Evolutionary conservation across 2,797 vertebrate genomes (phyloP).

Genomic region (Acanthurus lineatus): DNA sequence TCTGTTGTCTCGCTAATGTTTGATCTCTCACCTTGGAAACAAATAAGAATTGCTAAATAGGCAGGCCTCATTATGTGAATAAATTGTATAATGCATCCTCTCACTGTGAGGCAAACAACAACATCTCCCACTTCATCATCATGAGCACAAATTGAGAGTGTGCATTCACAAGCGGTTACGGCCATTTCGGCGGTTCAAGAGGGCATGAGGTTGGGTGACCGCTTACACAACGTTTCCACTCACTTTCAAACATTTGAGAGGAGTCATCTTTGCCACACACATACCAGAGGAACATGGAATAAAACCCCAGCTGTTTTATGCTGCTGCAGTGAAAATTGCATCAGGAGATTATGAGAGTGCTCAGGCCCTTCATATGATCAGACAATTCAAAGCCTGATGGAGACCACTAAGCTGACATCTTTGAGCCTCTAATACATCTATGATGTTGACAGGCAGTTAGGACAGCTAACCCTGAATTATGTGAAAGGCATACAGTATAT

Average conservation of each 20-base stretch:
- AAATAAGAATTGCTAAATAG: slow-evolving; percentile 64
- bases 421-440: slow-evolving; percentile 75
- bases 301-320: slow-evolving; percentile 56
- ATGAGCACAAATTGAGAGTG: slow-evolving; percentile 39
- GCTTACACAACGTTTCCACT: slow-evolving; percentile 29
- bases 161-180: slow-evolving; percentile 10
- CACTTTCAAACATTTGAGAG: slow-evolving; percentile 34
- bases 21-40: slow-evolving; percentile 65
- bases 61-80: slow-evolving; percentile 56
- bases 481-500: slow-evolving; percentile 73
- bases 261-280: slow-evolving; percentile 33
- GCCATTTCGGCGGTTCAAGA: slow-evolving; percentile 17
- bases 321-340: slow-evolving; percentile 69
- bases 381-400: slow-evolving; percentile 76
- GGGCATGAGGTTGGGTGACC: slow-evolving; percentile 23
- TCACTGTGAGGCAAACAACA: slow-evolving; percentile 50
- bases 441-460: slow-evolving; percentile 77
- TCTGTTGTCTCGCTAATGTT: slow-evolving; percentile 46
- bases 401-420: slow-evolving; percentile 79
- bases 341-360: slow-evolving; percentile 74
- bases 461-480: slow-evolving; percentile 75
- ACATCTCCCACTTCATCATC: slow-evolving; percentile 38
- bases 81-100: slow-evolving; percentile 53
- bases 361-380: slow-evolving; percentile 73
- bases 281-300: slow-evolving; percentile 39